A percentile compares a stretch with the other conserved stretches of the same genome.
These are phyloP conservation scores for Phrynocephalus forsythii DNA, from an alignment of 2,797 vertebrate species.

Conservation along the genomic window DNA sequence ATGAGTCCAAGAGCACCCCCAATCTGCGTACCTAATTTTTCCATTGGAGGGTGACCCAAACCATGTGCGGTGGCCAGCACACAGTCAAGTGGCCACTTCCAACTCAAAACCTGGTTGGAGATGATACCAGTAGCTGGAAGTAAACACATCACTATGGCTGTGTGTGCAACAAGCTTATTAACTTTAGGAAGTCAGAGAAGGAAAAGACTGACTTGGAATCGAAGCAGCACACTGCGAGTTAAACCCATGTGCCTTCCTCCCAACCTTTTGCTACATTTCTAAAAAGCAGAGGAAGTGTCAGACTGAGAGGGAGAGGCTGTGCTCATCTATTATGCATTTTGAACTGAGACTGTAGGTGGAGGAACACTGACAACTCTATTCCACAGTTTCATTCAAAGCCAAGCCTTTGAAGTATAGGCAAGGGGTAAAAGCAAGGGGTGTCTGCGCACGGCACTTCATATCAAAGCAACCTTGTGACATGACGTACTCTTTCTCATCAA, in stretches of 20 bases:
- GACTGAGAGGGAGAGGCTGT: background rate
- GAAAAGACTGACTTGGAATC: background rate
- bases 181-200: background rate
- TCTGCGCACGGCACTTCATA: slow-evolving; percentile 16
- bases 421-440: background rate
- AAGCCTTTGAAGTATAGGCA: slow-evolving; percentile 32
- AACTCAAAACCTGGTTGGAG: background rate
- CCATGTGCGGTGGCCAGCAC: background rate
- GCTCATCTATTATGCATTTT: slow-evolving; percentile 7
- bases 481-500: background rate
- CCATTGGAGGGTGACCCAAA: background rate
- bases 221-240: background rate
- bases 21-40: too few relatives aligned
- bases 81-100: background rate
- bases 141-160: background rate
- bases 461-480: slow-evolving; percentile 33
- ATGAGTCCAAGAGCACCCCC: too few relatives aligned
- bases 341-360: background rate
- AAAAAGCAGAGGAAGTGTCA: background rate
- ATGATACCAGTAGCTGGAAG: background rate
- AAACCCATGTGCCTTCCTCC: background rate
- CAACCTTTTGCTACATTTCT: background rate
- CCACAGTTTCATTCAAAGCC: background rate
- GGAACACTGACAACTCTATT: slow-evolving; percentile 21
- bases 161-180: background rate